Base-by-base conservation (phyloP, 53 echinoderm and acorn worm genomes). In the Luidia sarsii region DNA sequence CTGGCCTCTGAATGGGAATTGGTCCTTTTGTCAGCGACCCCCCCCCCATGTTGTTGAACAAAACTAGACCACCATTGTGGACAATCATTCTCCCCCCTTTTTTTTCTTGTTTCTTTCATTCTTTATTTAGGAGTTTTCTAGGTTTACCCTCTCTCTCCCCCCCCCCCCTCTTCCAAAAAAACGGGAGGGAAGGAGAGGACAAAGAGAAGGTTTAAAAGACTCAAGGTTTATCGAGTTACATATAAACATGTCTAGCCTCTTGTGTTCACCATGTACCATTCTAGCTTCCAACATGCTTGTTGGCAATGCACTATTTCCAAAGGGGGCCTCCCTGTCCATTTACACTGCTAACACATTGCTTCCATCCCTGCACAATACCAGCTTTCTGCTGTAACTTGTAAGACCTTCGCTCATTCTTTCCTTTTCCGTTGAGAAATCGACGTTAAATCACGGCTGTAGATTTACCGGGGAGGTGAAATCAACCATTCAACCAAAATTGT, bases 51-150 rank as follows among this genome's bases (percentile, higher is more conserved):
- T 39, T 61, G 19, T 60, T 27, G 61, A 61, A 77, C 77, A 77
- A 61, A 77, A 77, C 77, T 77, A 77, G 77, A 77, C 59, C 61
- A 61, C 77, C 77, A 77, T 77, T 77, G 77, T 77, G 70, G 10
- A n/a, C n/a, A n/a, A n/a, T n/a, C n/a, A n/a, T n/a, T n/a, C n/a
- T n/a, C n/a, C 70, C 70, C 43, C 32, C 18, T 41, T 21, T 33
- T 24, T 69, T 68, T 69, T 49, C 43, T n/a, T 15, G 48, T 54
- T 59, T 8, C 45, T 53, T n/a, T n/a, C n/a, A n/a, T n/a, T n/a
- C n/a, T n/a, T n/a, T n/a, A n/a, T n/a, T n/a, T n/a, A n/a, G n/a
- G n/a, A n/a, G n/a, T n/a, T n/a, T n/a, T n/a, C n/a, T n/a, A n/a
- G n/a, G n/a, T n/a, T n/a, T n/a, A n/a, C n/a, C n/a, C n/a, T n/a